Evolutionary conservation across 2,113 vertebrate genomes (phyloP).

Genomic region (Cyprinodon variegatus): DNA sequence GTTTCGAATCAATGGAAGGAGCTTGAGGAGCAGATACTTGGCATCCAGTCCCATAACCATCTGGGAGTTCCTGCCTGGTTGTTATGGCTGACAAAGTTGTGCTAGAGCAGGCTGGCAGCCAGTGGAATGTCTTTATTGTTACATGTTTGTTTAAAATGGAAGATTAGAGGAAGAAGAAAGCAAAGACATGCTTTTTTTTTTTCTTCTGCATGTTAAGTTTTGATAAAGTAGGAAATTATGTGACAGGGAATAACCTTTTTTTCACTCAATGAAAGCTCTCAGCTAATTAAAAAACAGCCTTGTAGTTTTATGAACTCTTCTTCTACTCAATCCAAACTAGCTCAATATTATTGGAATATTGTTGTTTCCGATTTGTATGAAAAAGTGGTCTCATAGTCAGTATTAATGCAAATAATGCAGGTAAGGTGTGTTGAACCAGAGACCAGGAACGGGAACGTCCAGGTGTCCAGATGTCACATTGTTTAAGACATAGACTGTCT

Average conservation of each 20-base stretch:
- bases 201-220: background rate
- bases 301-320: background rate
- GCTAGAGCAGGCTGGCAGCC: conserved; percentile 23
- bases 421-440: too few relatives aligned
- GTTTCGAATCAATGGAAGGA: conserved; percentile 18
- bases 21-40: conserved; percentile 29
- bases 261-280: background rate
- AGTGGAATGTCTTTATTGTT: conserved; percentile 10
- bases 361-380: too few relatives aligned
- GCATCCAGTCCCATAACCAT: conserved; percentile 6
- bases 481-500: too few relatives aligned
- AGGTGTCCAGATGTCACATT: too few relatives aligned
- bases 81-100: conserved; percentile 15
- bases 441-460: too few relatives aligned
- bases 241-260: background rate
- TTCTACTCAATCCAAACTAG: too few relatives aligned
- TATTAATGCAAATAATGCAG: too few relatives aligned
- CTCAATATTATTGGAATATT: too few relatives aligned
- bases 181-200: background rate
- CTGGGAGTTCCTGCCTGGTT: conserved; percentile 16
- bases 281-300: background rate
- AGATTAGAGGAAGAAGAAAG: conserved; percentile 9
- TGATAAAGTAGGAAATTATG: background rate
- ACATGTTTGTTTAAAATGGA: conserved; percentile 23
- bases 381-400: too few relatives aligned